phyloP scores from a whole-genome alignment of 1,140 invertebrate species.

The Atta cephalotes region DNA sequence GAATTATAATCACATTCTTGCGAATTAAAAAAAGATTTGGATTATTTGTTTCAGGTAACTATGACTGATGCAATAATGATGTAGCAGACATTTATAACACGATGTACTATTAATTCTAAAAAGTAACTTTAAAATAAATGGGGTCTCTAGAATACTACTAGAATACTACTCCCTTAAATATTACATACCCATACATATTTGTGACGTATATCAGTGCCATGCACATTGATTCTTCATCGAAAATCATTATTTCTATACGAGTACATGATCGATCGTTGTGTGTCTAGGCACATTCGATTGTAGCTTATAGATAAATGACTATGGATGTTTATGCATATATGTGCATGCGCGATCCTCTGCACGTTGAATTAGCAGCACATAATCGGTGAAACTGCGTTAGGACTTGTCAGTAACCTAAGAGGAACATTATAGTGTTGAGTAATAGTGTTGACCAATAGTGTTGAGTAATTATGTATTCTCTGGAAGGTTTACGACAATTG shows the following conservation, averaged over 20 bases:
- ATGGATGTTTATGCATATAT: slow-evolving; percentile 44
- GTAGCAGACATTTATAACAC: no score
- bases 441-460: slow-evolving; percentile 32
- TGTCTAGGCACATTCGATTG: slow-evolving; percentile 49
- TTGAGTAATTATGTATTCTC: slow-evolving; percentile 70
- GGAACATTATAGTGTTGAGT: slow-evolving; percentile 67
- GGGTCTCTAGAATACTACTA: no score
- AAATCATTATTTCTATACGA: slow-evolving; percentile 11
- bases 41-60: no score
- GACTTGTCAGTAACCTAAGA: slow-evolving; percentile 65
- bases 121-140: no score
- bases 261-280: slow-evolving; percentile 22
- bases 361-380: slow-evolving; percentile 68
- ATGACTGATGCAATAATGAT: no score
- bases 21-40: no score
- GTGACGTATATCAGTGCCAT: neutral
- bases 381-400: slow-evolving; percentile 69
- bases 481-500: slow-evolving; percentile 49
- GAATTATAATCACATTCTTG: no score
- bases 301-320: slow-evolving; percentile 26
- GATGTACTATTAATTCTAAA: no score
- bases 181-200: no score
- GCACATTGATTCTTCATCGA: slow-evolving; percentile 10
- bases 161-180: no score
- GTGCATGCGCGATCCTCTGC: slow-evolving; percentile 40